phyloP scores from a whole-genome alignment of 2,888 invertebrate species.

The Dasysyrphus tricinctus region DNA sequence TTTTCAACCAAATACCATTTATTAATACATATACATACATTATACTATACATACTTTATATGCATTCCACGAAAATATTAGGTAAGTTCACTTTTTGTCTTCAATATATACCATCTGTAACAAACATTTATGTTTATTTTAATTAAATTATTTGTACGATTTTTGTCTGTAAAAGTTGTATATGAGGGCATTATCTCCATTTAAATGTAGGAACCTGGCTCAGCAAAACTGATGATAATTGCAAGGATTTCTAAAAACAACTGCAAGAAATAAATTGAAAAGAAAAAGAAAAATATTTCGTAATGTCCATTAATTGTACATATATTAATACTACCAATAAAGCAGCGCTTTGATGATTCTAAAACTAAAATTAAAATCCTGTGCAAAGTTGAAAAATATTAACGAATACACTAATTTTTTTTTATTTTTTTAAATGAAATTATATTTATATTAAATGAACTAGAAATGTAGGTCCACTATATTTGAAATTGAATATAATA shows the following conservation, averaged over 20 bases:
- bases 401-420: too few species aligned
- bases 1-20: slow-evolving; percentile 12
- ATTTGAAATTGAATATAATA: neutral
- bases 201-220: slow-evolving; percentile 70
- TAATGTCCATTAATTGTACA: neutral
- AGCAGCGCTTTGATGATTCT: neutral
- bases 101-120: neutral
- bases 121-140: slow-evolving; percentile 6
- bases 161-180: slow-evolving; percentile 13
- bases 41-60: neutral
- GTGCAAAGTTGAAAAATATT: neutral
- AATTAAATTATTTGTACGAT: slow-evolving; percentile 37
- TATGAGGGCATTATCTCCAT: slow-evolving; percentile 6
- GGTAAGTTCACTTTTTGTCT: slow-evolving; percentile 4
- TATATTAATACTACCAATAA: neutral
- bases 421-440: too few species aligned
- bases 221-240: slow-evolving; percentile 68
- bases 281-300: neutral
- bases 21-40: neutral
- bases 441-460: neutral
- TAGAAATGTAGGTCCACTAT: neutral
- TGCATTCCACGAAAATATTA: slow-evolving; percentile 7
- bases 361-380: neutral
- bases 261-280: slow-evolving; percentile 48
- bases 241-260: slow-evolving; percentile 67